These are phyloP conservation scores for Nebria salina DNA, from an alignment of 2,888 invertebrate genomes.

Conservation along the genomic window DNA sequence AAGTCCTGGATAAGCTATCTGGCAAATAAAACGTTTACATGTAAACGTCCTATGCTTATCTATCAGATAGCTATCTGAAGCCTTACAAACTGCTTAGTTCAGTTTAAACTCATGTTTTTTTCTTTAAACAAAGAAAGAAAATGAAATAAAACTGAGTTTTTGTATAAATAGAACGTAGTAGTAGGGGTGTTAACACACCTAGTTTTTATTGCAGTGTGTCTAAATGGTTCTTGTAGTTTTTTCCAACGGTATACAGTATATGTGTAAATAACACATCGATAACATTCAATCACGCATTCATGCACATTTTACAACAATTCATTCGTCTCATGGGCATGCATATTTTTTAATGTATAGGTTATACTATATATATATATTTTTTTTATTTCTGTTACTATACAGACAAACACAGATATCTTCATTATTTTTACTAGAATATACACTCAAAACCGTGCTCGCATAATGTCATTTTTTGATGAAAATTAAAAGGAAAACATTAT, in stretches of 20 bases:
- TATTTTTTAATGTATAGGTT: constrained; percentile 9
- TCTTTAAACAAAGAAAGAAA: no score
- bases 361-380: constrained; percentile 4
- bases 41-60: no score
- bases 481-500: neutral
- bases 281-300: constrained; percentile 24
- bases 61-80: no score
- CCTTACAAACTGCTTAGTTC: no score
- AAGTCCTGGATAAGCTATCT: no score
- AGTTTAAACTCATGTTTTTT: no score
- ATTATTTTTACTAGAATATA: constrained; percentile 33
- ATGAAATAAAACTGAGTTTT: no score
- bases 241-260: constrained; percentile 33
- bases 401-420: constrained; percentile 42
- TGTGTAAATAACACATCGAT: constrained; percentile 30
- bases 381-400: constrained; percentile 25
- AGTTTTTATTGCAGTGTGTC: neutral
- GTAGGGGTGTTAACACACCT: constrained; percentile 2
- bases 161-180: neutral
- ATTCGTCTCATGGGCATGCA: constrained; percentile 6
- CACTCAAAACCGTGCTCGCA: constrained; percentile 39
- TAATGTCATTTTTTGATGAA: neutral
- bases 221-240: neutral
- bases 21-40: no score
- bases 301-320: constrained; percentile 16